Base-by-base conservation (phyloP, 2,113 vertebrate species). In the Burhinus oedicnemus region DNA sequence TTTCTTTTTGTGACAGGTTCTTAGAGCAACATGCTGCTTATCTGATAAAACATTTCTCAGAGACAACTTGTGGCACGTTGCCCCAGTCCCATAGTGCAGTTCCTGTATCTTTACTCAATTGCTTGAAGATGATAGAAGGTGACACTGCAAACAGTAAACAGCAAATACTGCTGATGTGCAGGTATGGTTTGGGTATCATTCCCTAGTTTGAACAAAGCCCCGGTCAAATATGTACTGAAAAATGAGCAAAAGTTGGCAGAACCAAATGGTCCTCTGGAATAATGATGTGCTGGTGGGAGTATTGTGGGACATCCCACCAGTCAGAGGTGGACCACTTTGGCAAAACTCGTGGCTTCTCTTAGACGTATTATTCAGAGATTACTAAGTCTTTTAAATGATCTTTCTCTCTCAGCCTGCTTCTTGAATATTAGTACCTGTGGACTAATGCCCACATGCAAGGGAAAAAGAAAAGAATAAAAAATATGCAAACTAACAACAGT, bases 41-140 rank as follows among this genome's bases (percentile, higher is more conserved):
- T 72, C 86, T 92, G 94, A 86, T 84, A 81, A 93, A 91, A 65
- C 15, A 23, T 78, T 91, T 89, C 78, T 68, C 83, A 69, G 45
- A 79, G 44, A 29, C n/a, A 78, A 57, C 68, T 55, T 78, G 71
- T 95, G 96, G 79, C 68, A 83, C 1, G 1, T 38, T 78, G 38
- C 60, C 64, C 44, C 17, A 15, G 44, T 51, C 12, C 52, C 60
- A 7, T 3, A 11, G 42, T 32, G 26, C 49, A 51, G 68, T 87
- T 54, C 23, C 54, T 68, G 34, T 55, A 66, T 58, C 72, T 87
- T 78, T 64, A 64, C 72, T 90, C 65, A 52, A 9, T 44, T 81
- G n/a, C 9, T 1, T 55, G 69, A 83, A 93, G 80, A 81, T 1
- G 3, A 52, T 34, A 88, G 82, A 57, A 83, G 71, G 62, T 34